Conservation (phyloP, 1,140 invertebrate genomes). For the Oscheius sp. region DNA sequence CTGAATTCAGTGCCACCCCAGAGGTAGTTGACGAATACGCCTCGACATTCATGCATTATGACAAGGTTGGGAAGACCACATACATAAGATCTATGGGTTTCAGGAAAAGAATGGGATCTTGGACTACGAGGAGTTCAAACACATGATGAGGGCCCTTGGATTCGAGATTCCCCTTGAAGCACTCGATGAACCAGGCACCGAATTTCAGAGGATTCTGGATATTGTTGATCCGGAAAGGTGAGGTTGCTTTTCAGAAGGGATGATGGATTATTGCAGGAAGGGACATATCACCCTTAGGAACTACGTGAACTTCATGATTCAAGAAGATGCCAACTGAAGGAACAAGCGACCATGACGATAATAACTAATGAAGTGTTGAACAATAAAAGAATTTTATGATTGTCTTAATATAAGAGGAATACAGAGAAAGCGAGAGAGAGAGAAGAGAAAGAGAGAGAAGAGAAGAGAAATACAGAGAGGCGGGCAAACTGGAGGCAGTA, state of each 20-base stretch:
- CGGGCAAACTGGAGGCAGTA: too few species aligned
- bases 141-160: constrained; percentile 91
- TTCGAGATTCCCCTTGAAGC: constrained; percentile 99
- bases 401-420: too few species aligned
- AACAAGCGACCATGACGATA: too few species aligned
- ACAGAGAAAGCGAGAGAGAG: too few species aligned
- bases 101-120: constrained; percentile 92
- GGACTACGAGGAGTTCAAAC: constrained; percentile 98
- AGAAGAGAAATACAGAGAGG: too few species aligned
- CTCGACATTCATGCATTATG: constrained; percentile 88
- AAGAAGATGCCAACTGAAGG: constrained; percentile 99
- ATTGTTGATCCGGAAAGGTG: constrained; percentile 67
- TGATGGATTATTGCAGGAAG: constrained; percentile 59
- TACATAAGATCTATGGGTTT: constrained; percentile 8
- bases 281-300: constrained; percentile 96
- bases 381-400: too few species aligned
- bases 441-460: too few species aligned
- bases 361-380: too few species aligned
- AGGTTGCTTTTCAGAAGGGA: constrained; percentile 7
- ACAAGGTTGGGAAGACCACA: constrained; percentile 42
- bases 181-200: constrained; percentile 95
- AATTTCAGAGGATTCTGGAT: constrained; percentile 94
- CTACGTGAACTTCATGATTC: constrained; percentile 99
- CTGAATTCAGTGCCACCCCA: constrained; percentile 96
- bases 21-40: constrained; percentile 98